A percentile compares a stretch with the other conserved stretches of the same genome.
Conservation (phyloP, 2,797 vertebrate species). For the Florisuga fusca region DNA sequence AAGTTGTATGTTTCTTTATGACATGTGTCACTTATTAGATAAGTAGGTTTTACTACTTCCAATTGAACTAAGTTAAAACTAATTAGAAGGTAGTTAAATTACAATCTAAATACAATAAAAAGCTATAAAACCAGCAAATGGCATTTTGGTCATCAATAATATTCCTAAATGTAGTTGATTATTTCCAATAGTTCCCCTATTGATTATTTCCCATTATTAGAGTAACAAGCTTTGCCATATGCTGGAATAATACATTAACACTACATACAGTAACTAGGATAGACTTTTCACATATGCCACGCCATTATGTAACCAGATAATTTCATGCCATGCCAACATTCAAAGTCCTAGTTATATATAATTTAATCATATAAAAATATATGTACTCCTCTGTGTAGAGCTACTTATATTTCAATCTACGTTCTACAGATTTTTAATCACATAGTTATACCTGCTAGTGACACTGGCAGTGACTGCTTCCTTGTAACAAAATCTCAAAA, state of each 20-base stretch:
- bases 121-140: conserved; percentile 89
- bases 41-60: conserved; percentile 82
- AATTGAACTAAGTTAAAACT: conserved; percentile 85
- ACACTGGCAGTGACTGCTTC: neutral
- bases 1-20: conserved; percentile 78
- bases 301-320: conserved; percentile 1
- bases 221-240: conserved; percentile 84
- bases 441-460: neutral
- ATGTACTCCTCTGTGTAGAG: neutral
- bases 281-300: neutral
- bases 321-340: neutral
- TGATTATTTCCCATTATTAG: conserved; percentile 89
- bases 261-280: neutral
- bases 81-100: conserved; percentile 92
- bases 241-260: conserved; percentile 88
- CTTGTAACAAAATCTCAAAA: neutral
- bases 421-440: neutral
- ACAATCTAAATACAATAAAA: conserved; percentile 90
- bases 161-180: conserved; percentile 90
- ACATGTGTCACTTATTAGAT: conserved; percentile 82
- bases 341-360: neutral
- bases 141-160: conserved; percentile 87
- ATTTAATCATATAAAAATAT: neutral
- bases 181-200: conserved; percentile 85
- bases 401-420: neutral